Evolutionary conservation across 2,888 invertebrate genomes (phyloP), one percentile per base, ranked within the genome.

Genomic region (Ectemnius lituratus): DNA sequence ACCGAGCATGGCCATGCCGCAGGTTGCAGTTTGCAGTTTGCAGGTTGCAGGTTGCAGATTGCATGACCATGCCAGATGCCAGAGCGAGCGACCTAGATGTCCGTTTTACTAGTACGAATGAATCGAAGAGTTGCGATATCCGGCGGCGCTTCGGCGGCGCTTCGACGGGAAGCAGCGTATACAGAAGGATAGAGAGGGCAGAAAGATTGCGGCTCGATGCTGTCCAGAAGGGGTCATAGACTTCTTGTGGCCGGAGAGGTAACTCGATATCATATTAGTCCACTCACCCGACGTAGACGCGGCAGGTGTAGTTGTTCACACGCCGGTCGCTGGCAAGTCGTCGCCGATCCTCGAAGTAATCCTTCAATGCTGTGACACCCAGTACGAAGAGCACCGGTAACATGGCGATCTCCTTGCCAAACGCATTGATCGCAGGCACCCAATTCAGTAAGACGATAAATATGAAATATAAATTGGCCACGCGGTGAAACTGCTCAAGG

Each of bases 391-490:
- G 92, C 80, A 98, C 97, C 2, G 98, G 98, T 84, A 98, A 94
- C 96, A 98, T 97, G 16, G 98, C 97, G 84, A 98, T 94, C 92
- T 98, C 98, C 90, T 98, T 98, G 78, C 97, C 98, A 91, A 98
- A 98, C 3, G 98, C 98, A 92, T 96, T 97, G 76, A 98, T 96
- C 47, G 95, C 94, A 2, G 98, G 98, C 89, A 98, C 95, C 98
- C 98, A 98, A 92, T 99, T 99, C 80, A 99, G 94, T 85, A 98
- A 92, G 86, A 98, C 98, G 90, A 99, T 98, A 90, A 98, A 97
- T 89, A 99, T 96, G 92, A 99, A 99, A 93, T 99, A 99, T 88
- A 99, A 93, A 93, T 99, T 99, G 79, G 99, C 99, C 89, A 98
- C 97, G 77, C 99, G 94, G 92, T 98, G 98, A 91, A 99, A 98